Percentiles rank a stretch among this genome's conserved stretches.
phyloP scores from a whole-genome alignment of 2,113 vertebrate species.

The Morone chrysops region DNA sequence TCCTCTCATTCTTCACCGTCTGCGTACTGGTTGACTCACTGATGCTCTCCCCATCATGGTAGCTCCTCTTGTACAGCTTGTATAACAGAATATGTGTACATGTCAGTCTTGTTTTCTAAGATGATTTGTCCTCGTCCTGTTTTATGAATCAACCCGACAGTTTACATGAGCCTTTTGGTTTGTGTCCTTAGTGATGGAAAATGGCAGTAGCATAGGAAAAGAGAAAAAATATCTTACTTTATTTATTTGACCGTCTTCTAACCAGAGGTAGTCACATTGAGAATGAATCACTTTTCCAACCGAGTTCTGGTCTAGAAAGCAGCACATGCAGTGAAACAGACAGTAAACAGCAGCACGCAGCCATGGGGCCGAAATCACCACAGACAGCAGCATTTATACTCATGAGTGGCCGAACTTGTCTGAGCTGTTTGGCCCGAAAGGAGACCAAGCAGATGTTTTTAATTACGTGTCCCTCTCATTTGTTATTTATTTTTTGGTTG shows the following conservation, averaged over 20 bases:
- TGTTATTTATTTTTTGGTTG: neutral
- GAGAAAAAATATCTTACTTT: neutral
- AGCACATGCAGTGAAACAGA: neutral
- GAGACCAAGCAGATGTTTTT: constrained; percentile 1
- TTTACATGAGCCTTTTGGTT: neutral
- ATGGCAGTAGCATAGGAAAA: neutral
- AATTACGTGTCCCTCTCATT: constrained; percentile 10
- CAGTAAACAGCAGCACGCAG: neutral
- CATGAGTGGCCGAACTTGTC: neutral
- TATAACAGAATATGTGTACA: neutral
- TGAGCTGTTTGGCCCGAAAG: neutral
- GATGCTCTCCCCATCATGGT: constrained; percentile 19
- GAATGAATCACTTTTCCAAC: neutral
- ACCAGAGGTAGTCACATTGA: neutral
- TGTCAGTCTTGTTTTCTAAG: neutral
- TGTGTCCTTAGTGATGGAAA: neutral
- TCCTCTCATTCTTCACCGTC: constrained; percentile 48
- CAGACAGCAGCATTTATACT: neutral
- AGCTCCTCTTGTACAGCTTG: constrained; percentile 5
- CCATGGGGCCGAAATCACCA: neutral
- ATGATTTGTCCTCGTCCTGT: neutral
- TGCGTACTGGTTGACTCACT: constrained; percentile 48
- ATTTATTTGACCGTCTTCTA: neutral
- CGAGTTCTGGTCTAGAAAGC: neutral
- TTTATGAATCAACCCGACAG: neutral